Evolutionary conservation across 2,888 invertebrate species (phyloP).

Genomic region (Hydropsyche betteni): DNA sequence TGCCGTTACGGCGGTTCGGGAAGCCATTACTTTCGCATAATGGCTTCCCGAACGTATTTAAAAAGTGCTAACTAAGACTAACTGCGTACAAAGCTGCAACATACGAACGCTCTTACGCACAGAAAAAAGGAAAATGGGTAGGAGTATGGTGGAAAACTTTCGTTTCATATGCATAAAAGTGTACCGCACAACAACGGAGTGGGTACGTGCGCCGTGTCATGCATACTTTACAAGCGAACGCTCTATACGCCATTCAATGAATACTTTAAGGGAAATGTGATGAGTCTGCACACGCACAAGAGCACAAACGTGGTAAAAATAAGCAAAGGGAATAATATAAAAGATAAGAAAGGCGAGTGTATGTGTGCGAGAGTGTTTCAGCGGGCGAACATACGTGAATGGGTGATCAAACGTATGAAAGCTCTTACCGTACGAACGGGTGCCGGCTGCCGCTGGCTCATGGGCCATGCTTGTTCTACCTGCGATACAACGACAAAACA

Average conservation of each 20-base stretch:
- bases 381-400: background rate
- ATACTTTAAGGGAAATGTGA: constrained; percentile 21
- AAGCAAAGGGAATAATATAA: constrained; percentile 13
- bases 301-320: background rate
- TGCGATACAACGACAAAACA: constrained; percentile 25
- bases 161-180: constrained; percentile 12
- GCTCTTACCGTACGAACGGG: constrained; percentile 48
- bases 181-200: background rate
- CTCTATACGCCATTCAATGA: constrained; percentile 3
- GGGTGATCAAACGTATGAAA: background rate
- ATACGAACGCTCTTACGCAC: background rate
- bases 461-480: constrained; percentile 34
- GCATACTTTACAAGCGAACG: constrained; percentile 2
- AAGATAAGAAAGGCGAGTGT: background rate
- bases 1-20: constrained; percentile 23
- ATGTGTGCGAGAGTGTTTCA: background rate
- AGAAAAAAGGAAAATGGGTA: background rate
- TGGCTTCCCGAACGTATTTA: constrained; percentile 33
- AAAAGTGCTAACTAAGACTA: constrained; percentile 32
- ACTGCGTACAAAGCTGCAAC: constrained; percentile 26
- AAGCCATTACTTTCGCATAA: constrained; percentile 20
- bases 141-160: too few relatives aligned
- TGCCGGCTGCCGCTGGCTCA: constrained; percentile 45
- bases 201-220: constrained; percentile 4
- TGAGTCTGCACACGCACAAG: background rate